phyloP scores from a whole-genome alignment of 92 coral and sea anemone genomes.

The Virgularia gustaviana region DNA sequence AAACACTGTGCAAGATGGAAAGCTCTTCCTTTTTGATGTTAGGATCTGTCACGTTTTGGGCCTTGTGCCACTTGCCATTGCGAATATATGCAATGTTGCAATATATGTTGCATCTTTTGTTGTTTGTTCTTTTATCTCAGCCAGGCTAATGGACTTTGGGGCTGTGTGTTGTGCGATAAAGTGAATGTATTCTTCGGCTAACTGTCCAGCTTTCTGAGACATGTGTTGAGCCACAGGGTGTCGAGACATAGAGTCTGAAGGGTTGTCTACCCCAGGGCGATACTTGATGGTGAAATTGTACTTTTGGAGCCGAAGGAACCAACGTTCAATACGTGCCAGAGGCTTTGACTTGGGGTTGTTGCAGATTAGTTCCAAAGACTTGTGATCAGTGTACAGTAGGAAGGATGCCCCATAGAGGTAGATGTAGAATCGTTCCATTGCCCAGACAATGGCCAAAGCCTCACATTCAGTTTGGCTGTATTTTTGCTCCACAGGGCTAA shows the following conservation, averaged over 20 bases:
- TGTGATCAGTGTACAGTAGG: conserved; percentile 3
- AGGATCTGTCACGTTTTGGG: background rate
- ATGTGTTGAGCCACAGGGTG: background rate
- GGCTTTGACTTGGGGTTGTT: background rate
- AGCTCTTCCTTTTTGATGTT: background rate
- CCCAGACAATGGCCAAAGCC: conserved; percentile 7
- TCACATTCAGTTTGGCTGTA: background rate
- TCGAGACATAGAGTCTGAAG: background rate
- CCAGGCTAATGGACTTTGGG: background rate
- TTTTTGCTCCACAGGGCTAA: background rate
- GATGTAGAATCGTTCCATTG: conserved; percentile 2
- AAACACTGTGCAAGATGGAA: background rate
- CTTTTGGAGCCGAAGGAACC: conserved; percentile 12
- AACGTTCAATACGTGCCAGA: conserved; percentile 12
- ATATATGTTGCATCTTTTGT: background rate
- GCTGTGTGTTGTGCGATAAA: conserved; percentile 1
- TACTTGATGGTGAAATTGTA: background rate
- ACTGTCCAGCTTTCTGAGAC: background rate
- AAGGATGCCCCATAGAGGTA: background rate
- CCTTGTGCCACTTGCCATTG: background rate
- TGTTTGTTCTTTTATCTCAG: background rate
- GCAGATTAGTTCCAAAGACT: background rate
- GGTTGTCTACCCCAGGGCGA: background rate
- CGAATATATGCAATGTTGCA: background rate
- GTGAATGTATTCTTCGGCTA: conserved; percentile 9